A percentile compares a stretch with the other conserved stretches of the same genome.
These are phyloP conservation scores for Myiopsitta monachus DNA, from an alignment of 2,113 vertebrate species.

Conservation along the genomic window DNA sequence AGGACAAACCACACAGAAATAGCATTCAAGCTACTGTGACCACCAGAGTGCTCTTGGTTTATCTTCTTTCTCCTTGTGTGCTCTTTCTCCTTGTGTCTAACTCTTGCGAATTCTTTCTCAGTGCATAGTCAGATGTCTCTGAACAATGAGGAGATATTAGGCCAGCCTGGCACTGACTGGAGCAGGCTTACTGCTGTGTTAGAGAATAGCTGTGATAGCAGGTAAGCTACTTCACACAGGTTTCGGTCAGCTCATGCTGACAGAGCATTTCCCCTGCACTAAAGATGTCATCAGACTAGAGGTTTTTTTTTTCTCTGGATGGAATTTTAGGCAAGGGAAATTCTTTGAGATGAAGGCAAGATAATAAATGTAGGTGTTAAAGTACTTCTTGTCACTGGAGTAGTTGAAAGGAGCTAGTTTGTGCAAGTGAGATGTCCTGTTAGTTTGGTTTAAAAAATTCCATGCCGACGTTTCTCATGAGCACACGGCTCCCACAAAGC, in stretches of 20 bases:
- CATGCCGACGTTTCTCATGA: neutral
- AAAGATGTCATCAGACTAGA: neutral
- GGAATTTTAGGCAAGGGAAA: neutral
- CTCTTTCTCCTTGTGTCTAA: neutral
- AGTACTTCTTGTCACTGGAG: neutral
- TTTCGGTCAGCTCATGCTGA: neutral
- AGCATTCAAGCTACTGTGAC: rapidly evolving
- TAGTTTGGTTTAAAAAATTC: neutral
- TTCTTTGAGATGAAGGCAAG: neutral
- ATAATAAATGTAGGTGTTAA: neutral
- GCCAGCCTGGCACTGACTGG: neutral
- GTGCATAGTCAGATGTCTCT: neutral
- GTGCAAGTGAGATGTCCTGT: neutral
- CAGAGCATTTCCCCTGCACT: neutral
- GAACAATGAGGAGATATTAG: neutral
- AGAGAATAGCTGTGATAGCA: neutral
- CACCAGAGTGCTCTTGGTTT: neutral
- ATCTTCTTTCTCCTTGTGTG: neutral
- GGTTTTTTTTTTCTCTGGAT: neutral
- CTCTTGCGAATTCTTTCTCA: neutral
- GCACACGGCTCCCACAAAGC: neutral
- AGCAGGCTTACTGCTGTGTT: neutral
- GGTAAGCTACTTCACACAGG: neutral
- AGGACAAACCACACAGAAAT: neutral
- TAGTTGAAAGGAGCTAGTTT: neutral